Evolutionary conservation across 1,140 invertebrate genomes (phyloP), one percentile per base, ranked within the genome.

Genomic region (Teleogryllus occipitalis): DNA sequence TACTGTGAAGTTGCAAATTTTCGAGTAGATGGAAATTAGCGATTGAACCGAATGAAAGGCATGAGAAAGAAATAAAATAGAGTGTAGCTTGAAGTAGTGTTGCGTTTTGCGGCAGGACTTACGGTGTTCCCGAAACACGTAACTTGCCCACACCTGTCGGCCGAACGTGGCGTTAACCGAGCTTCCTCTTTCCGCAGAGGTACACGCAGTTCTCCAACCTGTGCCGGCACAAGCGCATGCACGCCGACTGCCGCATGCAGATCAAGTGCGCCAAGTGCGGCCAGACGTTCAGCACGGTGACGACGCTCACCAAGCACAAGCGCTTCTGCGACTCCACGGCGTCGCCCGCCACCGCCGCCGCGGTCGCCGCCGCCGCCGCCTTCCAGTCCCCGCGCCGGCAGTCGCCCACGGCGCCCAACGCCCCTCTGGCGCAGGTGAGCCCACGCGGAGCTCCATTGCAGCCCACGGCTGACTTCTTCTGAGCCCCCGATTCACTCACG

Each of bases 201-300:
- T 99, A 99, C 88, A 99, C 98, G 0, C 98, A 99, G 88, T 99
- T 99, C 86, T 99, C 98, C 15, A 99, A 99, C 86, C 89, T 99
- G 82, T 99, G 98, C 85, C 93, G 98, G 22, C 98, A 99, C 88
- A 99, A 98, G 85, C 95, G 98, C 81, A 99, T 99, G 96, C 98
- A 99, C 87, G 93, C 93, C 18, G 93, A 95, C 84, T 96, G 95
- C 84, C 92, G 95, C 82, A 92, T 92, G 87, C 91, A 95, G 85
- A 94, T 96, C 82, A 96, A 97, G 87, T 98, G 97, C 87, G 90
- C 90, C 82, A 97, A 97, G 89, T 99, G 97, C 85, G 92, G 93
- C 10, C 95, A 98, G 84, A 92, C 93, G 21, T 98, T 98, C 87
- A 94, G 92, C 54, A 97, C 96, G 0, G 91, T 93, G 14, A 96